Conservation (phyloP, 2,888 invertebrate genomes). For the Lasioglossum leucozonium region DNA sequence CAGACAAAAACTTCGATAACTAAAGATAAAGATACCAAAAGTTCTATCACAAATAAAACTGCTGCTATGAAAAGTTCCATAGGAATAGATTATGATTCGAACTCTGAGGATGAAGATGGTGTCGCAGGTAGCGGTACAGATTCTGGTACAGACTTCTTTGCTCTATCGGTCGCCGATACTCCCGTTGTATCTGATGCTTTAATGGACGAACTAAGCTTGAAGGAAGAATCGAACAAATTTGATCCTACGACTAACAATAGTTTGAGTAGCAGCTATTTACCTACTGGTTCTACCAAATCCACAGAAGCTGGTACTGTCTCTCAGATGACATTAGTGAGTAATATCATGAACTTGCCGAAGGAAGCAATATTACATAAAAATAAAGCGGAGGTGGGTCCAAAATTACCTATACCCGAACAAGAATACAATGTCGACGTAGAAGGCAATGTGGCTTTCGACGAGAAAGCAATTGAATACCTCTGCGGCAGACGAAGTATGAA, state of each 20-base stretch:
- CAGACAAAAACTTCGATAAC: slow-evolving; percentile 11
- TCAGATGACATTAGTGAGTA: slow-evolving; percentile 81
- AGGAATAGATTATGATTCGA: slow-evolving; percentile 77
- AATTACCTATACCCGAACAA: slow-evolving; percentile 82
- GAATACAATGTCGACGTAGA: slow-evolving; percentile 82
- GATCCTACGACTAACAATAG: background rate
- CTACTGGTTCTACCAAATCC: background rate
- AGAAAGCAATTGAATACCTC: slow-evolving; percentile 82
- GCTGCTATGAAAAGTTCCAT: slow-evolving; percentile 31
- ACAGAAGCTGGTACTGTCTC: slow-evolving; percentile 22
- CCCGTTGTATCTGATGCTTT: background rate
- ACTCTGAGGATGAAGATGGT: slow-evolving; percentile 81
- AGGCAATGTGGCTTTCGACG: slow-evolving; percentile 82
- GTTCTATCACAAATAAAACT: slow-evolving; percentile 17
- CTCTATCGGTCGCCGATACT: slow-evolving; percentile 69
- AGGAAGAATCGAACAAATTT: background rate
- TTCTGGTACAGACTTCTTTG: slow-evolving; percentile 80
- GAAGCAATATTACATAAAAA: slow-evolving; percentile 84
- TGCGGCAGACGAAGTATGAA: slow-evolving; percentile 84
- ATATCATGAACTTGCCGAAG: slow-evolving; percentile 86
- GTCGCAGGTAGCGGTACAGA: slow-evolving; percentile 16
- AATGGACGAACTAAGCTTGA: background rate
- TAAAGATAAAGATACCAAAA: slow-evolving; percentile 22
- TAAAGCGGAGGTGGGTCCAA: slow-evolving; percentile 83
- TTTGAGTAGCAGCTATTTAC: background rate